Base-by-base conservation (phyloP, 2,113 vertebrate species). In the Hucho hucho region DNA sequence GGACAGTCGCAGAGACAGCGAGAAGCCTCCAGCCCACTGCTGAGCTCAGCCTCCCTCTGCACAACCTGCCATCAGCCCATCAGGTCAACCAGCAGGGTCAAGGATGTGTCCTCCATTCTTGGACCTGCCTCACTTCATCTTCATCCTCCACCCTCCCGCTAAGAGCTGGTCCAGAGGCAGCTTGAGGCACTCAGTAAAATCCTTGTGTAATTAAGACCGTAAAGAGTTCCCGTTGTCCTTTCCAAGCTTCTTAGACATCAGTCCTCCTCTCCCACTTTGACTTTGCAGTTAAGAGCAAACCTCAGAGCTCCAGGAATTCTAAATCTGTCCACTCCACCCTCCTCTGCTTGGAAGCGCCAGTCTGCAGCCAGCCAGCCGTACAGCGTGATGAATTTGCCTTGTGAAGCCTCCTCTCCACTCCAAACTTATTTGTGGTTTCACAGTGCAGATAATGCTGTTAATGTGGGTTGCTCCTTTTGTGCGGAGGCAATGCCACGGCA, bases 271-370 rank as follows among this genome's bases (percentile, higher is more conserved):
- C 46, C 67, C 43, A 13, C 72, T 76, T 32, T 75, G 77, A 86
- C 86, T 85, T 83, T 67, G 71, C 73, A 56, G 16, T 20, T 61
- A 24, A 61, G 76, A 85, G 79, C 81, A 79, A 74, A 72, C 78
- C 67, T 32, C 14, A 16, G 67, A 76, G 24, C 22, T 59, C 24
- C n/a, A 16, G 74, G 83, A 72, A 77, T 76, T 63, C 49, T 29
- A 49, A 64, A 79, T 78, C 69, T 77, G 73, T 65, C 61, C 72
- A 4, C 66, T 70, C 78, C 72, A 67, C 56, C 82, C 75, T 76
- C 64, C 1, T 43, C 73, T 25, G 20, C 20, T 79, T 82, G 71
- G 80, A 61, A 61, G 58, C 18, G 1, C 56, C 56, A 59, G 16
- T 14, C 46, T 4, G 46, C 43, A 59, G 56, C 6, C 26, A 67